Evolutionary conservation across 2,797 vertebrate genomes (phyloP).

Genomic region (Malurus leucopterus): DNA sequence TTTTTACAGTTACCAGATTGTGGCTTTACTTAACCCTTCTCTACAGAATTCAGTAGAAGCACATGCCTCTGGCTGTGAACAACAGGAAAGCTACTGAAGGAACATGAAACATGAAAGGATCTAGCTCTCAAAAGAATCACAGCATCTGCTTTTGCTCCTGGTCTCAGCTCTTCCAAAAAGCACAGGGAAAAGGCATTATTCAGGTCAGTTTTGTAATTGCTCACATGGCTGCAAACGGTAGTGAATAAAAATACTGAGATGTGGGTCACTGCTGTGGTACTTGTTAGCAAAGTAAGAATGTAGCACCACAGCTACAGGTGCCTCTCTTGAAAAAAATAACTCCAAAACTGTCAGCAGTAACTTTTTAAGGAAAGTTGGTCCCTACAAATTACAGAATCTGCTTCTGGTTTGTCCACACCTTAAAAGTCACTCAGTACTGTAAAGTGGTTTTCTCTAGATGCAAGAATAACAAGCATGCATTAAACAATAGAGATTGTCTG

Average conservation of each 20-base stretch:
- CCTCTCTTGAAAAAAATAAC: neutral
- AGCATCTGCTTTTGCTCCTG: neutral
- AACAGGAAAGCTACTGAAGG: neutral
- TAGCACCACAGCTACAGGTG: neutral
- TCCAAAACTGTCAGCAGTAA: neutral
- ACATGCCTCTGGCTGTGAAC: neutral
- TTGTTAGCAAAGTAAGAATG: neutral
- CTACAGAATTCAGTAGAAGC: neutral
- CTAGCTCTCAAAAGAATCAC: neutral
- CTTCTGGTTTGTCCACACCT: neutral
- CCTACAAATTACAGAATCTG: neutral
- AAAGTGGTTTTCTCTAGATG: neutral
- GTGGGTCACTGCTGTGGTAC: neutral
- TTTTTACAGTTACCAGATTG: neutral
- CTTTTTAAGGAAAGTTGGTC: neutral
- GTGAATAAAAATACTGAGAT: neutral
- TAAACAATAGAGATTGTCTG: neutral
- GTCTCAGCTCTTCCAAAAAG: neutral
- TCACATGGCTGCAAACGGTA: neutral
- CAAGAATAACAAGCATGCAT: neutral
- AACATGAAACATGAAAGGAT: neutral
- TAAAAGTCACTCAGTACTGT: neutral
- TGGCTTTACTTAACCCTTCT: neutral
- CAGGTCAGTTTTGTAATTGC: neutral
- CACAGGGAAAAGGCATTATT: neutral